Base-by-base conservation (phyloP, 1,140 invertebrate genomes). In the Grapholita molesta region DNA sequence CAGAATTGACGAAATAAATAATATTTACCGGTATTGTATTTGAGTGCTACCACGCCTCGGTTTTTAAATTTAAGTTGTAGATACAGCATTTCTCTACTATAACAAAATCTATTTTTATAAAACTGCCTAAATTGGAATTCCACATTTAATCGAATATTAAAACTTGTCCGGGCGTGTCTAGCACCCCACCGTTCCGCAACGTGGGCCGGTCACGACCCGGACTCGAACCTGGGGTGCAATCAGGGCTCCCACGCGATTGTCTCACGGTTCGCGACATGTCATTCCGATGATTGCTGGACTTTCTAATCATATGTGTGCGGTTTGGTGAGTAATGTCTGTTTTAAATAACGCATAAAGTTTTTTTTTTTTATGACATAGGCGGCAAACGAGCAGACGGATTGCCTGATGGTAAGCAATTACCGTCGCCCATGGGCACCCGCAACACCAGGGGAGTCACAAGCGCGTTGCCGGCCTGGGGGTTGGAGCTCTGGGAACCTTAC, bases 101-200 rank as follows among this genome's bases (percentile, higher is more conserved):
- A 15, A 42, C 11, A 15, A 42, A 42, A 42, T 15, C 38, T 15
- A 42, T n/a, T 12, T 12, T 5, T 42, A 15, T 15, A 15, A 48
- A 48, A n/a, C n/a, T n/a, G n/a, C n/a, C 18, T 7, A 21, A 21
- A 48, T 48, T 48, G 8, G 2, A 48, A 66, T 38, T 66, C 64
- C 18, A 66, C 30, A 33, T 9, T n/a, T 9, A 65, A 65, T 35
- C 64, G 21, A 65, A 65, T 66, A 66, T 66, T 32, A 61, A 30
- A 30, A 61, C 2, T 1, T n/a, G 28, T 84, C 81, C 84, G 84
- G 85, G 86, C 81, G 83, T 82, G 64, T 72, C 76, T 85, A 77
- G 86, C 86, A 83, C 86, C 88, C 87, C 76, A 83, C 78, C 84
- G 87, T 88, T 79, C 82, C 86, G 80, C 80, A 72, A 64, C 66